phyloP scores from a whole-genome alignment of 2,888 invertebrate species.

The Ceraclea dissimilis region DNA sequence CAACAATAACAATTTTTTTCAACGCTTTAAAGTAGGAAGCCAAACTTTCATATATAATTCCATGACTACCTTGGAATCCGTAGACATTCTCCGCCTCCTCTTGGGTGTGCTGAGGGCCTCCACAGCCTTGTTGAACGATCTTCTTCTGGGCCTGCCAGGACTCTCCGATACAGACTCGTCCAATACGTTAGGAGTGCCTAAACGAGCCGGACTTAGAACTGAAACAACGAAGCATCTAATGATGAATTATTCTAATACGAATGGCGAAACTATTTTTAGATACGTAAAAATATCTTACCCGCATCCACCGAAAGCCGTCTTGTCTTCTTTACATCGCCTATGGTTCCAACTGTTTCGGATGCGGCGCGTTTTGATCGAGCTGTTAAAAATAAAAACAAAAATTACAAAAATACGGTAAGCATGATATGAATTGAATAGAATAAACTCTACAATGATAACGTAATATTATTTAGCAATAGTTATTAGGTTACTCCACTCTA shows the following conservation, averaged over 20 bases:
- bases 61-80: constrained; percentile 35
- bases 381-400: constrained; percentile 1
- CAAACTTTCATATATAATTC: too few relatives aligned
- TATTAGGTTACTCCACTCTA: background rate
- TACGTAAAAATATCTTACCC: constrained; percentile 4
- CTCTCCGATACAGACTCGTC: constrained; percentile 17
- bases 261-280: too few relatives aligned
- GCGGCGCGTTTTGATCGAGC: constrained; percentile 11
- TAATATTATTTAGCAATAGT: too few relatives aligned
- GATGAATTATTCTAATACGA: too few relatives aligned
- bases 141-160: constrained; percentile 35
- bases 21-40: too few relatives aligned
- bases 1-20: too few relatives aligned
- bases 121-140: constrained; percentile 42
- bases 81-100: constrained; percentile 33
- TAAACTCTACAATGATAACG: too few relatives aligned
- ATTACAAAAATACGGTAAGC: background rate
- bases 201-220: background rate
- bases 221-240: too few relatives aligned
- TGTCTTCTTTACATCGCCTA: background rate
- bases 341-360: constrained; percentile 5
- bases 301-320: constrained; percentile 9
- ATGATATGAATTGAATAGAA: background rate
- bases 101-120: constrained; percentile 42
- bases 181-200: constrained; percentile 6